Evolutionary conservation across 2,797 vertebrate genomes (phyloP).

Genomic region (Acomys russatus): DNA sequence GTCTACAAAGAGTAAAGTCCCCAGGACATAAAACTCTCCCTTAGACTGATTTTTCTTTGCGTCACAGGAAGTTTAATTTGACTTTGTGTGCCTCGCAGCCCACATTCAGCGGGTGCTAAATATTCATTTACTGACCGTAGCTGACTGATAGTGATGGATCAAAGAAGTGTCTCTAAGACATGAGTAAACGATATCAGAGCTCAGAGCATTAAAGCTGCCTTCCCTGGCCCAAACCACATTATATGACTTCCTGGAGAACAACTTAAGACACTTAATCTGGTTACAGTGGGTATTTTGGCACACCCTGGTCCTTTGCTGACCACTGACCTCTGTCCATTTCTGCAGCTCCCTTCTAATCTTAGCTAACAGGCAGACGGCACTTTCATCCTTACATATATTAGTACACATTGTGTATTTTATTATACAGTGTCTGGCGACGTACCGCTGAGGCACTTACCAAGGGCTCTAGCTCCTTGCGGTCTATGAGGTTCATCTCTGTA

Average conservation of each 20-base stretch:
- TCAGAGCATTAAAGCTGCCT: conserved; percentile 28
- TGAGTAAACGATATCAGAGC: not conserved
- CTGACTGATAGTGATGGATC: not conserved
- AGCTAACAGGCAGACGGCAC: not conserved
- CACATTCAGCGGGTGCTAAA: not conserved
- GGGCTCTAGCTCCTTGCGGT: conserved; percentile 94
- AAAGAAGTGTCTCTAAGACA: not conserved
- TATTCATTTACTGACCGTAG: conserved; percentile 3
- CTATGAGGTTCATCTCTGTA: conserved; percentile 93
- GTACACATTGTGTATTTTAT: too few relatives aligned
- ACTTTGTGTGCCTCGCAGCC: not conserved
- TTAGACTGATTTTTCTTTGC: not conserved
- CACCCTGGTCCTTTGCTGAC: not conserved
- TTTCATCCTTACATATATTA: not conserved
- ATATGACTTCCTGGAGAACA: not conserved
- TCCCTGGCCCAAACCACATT: not conserved
- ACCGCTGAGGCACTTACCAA: conserved; percentile 89
- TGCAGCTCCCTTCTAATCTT: not conserved
- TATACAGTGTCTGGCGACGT: not conserved
- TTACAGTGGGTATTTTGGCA: not conserved
- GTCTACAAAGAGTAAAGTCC: not conserved
- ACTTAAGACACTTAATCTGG: not conserved
- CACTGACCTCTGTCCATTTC: not conserved
- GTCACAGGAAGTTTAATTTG: not conserved
- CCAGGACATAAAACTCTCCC: not conserved